Evolutionary conservation across 2,113 vertebrate species (phyloP).

Genomic region (Oncorhynchus keta): DNA sequence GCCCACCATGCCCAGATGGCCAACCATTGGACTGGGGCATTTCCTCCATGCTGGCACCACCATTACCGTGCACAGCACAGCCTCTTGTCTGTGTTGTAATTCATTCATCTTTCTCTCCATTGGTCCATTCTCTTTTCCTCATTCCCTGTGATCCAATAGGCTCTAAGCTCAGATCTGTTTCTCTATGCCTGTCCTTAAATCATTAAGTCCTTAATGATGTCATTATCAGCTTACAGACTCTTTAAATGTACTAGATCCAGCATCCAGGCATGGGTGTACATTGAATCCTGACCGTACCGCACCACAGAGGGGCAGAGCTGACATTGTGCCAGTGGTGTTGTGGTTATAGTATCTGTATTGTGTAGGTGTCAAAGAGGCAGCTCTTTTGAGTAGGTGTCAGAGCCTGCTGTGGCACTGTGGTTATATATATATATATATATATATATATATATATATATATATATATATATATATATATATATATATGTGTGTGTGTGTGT

Average conservation of each 20-base stretch:
- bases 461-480: too few relatives aligned
- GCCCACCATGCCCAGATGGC: slow-evolving; percentile 39
- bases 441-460: too few relatives aligned
- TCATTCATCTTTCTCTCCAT: slow-evolving; percentile 24
- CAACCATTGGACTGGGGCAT: not conserved
- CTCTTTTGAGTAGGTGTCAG: too few relatives aligned
- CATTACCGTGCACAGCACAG: not conserved
- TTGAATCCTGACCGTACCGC: not conserved
- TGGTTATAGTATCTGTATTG: too few relatives aligned
- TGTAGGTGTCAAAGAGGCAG: too few relatives aligned
- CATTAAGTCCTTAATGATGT: slow-evolving; percentile 9
- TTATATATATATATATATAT: too few relatives aligned
- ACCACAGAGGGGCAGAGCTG: not conserved
- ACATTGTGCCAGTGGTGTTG: not conserved
- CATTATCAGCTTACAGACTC: slow-evolving; percentile 49
- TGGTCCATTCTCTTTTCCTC: slow-evolving; percentile 25
- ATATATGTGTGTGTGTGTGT: too few relatives aligned
- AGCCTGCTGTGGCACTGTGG: not conserved
- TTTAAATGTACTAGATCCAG: slow-evolving; percentile 36
- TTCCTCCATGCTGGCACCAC: slow-evolving; percentile 17
- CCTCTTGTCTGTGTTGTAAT: slow-evolving; percentile 28
- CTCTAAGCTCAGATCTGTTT: slow-evolving; percentile 25
- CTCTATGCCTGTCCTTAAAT: slow-evolving; percentile 26
- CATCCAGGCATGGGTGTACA: not conserved
- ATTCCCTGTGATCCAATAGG: slow-evolving; percentile 34